phyloP scores from a whole-genome alignment of 2,888 invertebrate species.

The Stenotaenia linearis region DNA sequence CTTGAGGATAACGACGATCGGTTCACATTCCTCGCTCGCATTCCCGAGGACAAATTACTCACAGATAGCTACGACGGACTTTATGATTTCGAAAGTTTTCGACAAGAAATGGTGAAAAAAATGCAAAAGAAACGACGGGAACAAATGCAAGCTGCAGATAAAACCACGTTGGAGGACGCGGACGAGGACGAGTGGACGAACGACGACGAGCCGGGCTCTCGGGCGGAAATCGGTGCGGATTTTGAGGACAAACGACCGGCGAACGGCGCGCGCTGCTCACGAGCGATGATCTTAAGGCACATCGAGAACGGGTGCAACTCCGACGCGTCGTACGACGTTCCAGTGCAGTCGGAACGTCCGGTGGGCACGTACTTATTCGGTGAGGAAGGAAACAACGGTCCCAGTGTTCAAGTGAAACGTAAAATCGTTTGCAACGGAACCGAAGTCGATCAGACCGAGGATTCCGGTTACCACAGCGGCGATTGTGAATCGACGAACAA shows the following conservation, averaged over 20 bases:
- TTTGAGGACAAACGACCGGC: not conserved
- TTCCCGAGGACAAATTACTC: constrained; percentile 27
- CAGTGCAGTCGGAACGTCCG: not conserved
- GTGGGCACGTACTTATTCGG: constrained; percentile 24
- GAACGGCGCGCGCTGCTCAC: not conserved
- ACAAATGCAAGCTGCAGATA: not conserved
- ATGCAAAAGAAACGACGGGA: constrained; percentile 31
- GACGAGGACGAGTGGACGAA: not conserved
- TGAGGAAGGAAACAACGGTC: not conserved
- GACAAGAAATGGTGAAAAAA: constrained; percentile 32
- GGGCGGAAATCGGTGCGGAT: not conserved
- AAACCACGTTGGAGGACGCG: not conserved
- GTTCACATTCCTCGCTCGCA: constrained; percentile 28
- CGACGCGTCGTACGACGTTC: not conserved
- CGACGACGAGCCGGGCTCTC: not conserved
- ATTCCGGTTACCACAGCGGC: constrained; percentile 76
- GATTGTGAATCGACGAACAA: constrained; percentile 61
- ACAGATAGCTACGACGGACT: constrained; percentile 28
- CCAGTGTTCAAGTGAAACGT: not conserved
- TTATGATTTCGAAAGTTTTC: constrained; percentile 32
- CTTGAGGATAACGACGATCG: constrained; percentile 18
- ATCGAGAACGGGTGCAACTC: not conserved
- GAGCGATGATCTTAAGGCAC: not conserved
- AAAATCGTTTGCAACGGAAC: not conserved
- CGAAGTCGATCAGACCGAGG: constrained; percentile 52